phyloP scores from a whole-genome alignment of 2,888 invertebrate genomes.

The Dasypogon diadema region DNA sequence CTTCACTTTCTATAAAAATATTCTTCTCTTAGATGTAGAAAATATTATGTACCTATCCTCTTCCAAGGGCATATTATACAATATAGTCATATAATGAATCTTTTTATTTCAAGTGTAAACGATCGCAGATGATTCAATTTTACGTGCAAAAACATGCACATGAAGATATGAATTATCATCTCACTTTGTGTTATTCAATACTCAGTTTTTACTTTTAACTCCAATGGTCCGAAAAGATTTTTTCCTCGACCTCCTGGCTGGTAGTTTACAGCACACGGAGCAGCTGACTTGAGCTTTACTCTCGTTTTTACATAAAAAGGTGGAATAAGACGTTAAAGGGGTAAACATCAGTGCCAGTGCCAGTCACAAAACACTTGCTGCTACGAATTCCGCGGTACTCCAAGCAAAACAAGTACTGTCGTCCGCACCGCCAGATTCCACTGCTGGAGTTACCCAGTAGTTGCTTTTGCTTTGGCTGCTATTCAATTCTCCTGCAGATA shows the following conservation, averaged over 20 bases:
- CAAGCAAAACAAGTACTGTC: conserved; percentile 11
- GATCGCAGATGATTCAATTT: too few species aligned
- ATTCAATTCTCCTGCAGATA: neutral
- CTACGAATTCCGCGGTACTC: neutral
- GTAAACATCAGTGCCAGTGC: neutral
- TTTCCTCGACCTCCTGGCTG: neutral
- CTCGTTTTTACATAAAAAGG: conserved; percentile 7
- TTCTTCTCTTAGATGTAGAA: too few species aligned
- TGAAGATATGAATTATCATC: too few species aligned
- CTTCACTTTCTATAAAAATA: too few species aligned
- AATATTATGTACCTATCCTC: too few species aligned
- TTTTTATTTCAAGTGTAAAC: too few species aligned
- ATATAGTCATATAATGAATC: too few species aligned
- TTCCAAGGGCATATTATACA: too few species aligned
- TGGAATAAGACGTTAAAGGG: conserved; percentile 4
- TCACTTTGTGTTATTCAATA: neutral
- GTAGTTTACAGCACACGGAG: neutral
- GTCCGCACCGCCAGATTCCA: conserved; percentile 4
- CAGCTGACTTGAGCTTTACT: conserved; percentile 1
- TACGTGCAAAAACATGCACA: too few species aligned
- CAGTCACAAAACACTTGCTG: conserved; percentile 5
- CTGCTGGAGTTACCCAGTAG: neutral
- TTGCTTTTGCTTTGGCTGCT: neutral
- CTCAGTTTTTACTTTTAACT: conserved; percentile 20
- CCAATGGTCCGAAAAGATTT: conserved; percentile 2